These are phyloP conservation scores for Charanyca ferruginea DNA, from an alignment of 2,888 invertebrate genomes.

Conservation along the genomic window DNA sequence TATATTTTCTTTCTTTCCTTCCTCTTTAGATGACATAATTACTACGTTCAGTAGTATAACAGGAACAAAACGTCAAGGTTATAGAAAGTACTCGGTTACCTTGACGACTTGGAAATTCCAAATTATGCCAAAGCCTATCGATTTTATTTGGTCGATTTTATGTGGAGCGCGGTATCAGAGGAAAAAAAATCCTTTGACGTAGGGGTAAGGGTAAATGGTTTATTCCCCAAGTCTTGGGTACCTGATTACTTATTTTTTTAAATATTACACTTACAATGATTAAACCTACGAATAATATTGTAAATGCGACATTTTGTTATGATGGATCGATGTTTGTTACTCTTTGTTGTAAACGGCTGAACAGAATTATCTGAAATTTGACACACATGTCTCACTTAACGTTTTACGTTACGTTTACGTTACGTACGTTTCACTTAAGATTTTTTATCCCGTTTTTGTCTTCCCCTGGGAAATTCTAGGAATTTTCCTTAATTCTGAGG, in stretches of 20 bases:
- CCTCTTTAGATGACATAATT: slow-evolving; percentile 32
- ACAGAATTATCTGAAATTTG: too few species aligned
- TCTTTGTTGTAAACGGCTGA: too few species aligned
- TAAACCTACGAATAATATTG: too few species aligned
- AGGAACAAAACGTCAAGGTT: slow-evolving; percentile 26
- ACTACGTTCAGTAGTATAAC: not conserved
- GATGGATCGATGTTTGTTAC: too few species aligned
- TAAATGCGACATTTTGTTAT: too few species aligned
- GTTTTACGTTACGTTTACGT: too few species aligned
- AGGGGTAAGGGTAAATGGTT: not conserved
- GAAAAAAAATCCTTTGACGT: not conserved
- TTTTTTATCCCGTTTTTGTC: too few species aligned
- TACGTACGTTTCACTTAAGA: too few species aligned
- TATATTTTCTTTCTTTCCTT: slow-evolving; percentile 45
- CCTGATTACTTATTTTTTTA: not conserved
- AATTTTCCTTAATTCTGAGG: too few species aligned
- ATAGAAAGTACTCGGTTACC: slow-evolving; percentile 36
- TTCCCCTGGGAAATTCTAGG: too few species aligned
- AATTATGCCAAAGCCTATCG: slow-evolving; percentile 6
- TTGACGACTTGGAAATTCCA: slow-evolving; percentile 28
- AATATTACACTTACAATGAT: too few species aligned
- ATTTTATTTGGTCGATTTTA: not conserved
- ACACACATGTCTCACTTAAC: too few species aligned
- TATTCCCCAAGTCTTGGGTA: not conserved
- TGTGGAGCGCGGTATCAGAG: not conserved